phyloP scores from a whole-genome alignment of 2,797 vertebrate genomes.

The Pangasius macronema region DNA sequence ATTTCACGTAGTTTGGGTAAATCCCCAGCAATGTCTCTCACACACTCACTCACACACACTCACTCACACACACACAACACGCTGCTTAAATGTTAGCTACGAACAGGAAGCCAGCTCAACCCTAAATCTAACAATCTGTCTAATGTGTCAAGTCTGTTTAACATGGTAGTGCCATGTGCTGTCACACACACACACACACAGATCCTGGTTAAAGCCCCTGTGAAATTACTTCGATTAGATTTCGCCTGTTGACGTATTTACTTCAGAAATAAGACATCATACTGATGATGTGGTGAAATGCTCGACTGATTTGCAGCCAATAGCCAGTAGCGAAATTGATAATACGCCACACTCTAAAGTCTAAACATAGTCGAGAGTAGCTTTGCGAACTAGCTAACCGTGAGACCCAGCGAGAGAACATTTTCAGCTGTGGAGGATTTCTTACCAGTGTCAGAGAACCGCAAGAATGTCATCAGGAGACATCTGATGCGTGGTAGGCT shows the following conservation, averaged over 20 bases:
- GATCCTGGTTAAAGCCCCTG: too few relatives aligned
- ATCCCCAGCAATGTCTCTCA: background rate
- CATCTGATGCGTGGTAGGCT: background rate
- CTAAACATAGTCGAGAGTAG: too few relatives aligned
- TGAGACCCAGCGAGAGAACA: background rate
- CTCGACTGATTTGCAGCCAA: too few relatives aligned
- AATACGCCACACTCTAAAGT: background rate
- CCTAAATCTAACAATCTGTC: conserved; percentile 9
- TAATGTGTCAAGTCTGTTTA: background rate
- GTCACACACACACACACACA: background rate
- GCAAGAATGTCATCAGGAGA: background rate
- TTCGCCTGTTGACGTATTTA: background rate
- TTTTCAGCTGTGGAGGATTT: background rate
- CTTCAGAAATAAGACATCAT: background rate
- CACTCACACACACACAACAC: background rate
- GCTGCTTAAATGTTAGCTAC: background rate
- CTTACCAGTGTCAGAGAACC: background rate
- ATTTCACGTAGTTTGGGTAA: conserved; percentile 15
- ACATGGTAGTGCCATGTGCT: background rate
- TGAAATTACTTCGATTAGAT: background rate
- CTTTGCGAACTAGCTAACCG: background rate
- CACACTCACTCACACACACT: background rate
- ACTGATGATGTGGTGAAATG: background rate
- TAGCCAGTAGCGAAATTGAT: background rate
- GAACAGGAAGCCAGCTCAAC: background rate